Conservation (phyloP, 2,113 vertebrate genomes). For the Lophochroa leadbeateri region DNA sequence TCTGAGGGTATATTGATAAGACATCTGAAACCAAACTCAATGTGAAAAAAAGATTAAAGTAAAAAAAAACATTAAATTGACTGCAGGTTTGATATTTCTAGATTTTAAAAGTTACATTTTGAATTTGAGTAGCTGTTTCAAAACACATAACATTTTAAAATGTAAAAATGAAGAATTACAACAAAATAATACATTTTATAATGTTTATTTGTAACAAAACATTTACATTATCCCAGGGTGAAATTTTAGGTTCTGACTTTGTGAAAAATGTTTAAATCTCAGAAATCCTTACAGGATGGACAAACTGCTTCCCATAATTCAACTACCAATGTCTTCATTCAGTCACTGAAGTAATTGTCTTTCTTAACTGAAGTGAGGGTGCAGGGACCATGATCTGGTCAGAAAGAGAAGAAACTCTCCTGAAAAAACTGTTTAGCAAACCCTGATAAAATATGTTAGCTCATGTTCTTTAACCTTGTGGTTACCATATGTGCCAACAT, state of each 20-base stretch:
- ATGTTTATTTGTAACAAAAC: background rate
- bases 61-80: background rate
- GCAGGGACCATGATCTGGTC: background rate
- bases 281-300: background rate
- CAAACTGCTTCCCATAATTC: background rate
- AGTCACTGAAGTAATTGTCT: background rate
- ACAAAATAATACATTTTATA: background rate
- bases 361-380: background rate
- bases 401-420: background rate
- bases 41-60: background rate
- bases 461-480: background rate
- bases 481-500: background rate
- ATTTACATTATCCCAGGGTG: background rate
- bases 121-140: background rate
- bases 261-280: background rate
- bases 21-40: background rate
- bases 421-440: background rate
- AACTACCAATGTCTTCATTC: background rate
- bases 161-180: background rate
- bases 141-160: background rate
- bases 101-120: background rate
- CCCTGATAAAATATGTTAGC: background rate
- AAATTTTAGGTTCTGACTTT: background rate
- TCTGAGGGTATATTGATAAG: background rate
- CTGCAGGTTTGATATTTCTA: background rate